Evolutionary conservation across 1,140 invertebrate species (phyloP).

Genomic region (Drosophila malerkotliana): DNA sequence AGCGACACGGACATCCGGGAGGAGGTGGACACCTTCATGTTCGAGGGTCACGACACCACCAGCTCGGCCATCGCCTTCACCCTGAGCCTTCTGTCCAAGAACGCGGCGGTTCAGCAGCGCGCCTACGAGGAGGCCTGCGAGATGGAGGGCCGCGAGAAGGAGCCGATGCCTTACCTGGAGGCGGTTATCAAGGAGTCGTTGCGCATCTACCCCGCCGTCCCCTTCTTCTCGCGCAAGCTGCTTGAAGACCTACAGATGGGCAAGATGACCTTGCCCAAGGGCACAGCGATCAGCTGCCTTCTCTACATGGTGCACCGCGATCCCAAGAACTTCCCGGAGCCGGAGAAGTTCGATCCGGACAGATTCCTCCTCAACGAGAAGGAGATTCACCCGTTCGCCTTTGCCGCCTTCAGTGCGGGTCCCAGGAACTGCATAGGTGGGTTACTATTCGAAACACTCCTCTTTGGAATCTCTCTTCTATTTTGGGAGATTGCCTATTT

Average conservation of each 20-base stretch:
- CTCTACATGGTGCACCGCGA: constrained; percentile 87
- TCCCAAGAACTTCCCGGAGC: constrained; percentile 86
- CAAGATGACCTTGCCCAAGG: constrained; percentile 84
- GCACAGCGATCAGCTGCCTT: constrained; percentile 83
- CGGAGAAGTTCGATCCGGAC: constrained; percentile 89
- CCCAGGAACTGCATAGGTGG: constrained; percentile 89
- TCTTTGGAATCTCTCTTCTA: neutral
- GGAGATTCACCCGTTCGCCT: constrained; percentile 85
- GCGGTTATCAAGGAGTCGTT: constrained; percentile 88
- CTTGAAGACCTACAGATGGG: constrained; percentile 84
- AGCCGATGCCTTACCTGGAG: constrained; percentile 88
- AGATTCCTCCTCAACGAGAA: constrained; percentile 86
- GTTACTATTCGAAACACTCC: constrained; percentile 3
- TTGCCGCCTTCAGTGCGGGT: constrained; percentile 88
- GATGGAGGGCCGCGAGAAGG: constrained; percentile 84
- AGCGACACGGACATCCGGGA: constrained; percentile 89
- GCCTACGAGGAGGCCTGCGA: constrained; percentile 87
- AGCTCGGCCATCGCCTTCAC: constrained; percentile 86
- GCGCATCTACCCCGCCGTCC: constrained; percentile 88
- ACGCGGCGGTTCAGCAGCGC: constrained; percentile 87
- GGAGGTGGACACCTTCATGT: constrained; percentile 94
- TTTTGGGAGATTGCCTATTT: neutral
- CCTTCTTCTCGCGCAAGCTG: constrained; percentile 86
- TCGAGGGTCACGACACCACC: constrained; percentile 92
- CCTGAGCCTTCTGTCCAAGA: constrained; percentile 86